Percentiles rank a stretch among this genome's conserved stretches.
Conservation (phyloP, 92 coral and sea anemone species). For the Bergia sp. region DNA sequence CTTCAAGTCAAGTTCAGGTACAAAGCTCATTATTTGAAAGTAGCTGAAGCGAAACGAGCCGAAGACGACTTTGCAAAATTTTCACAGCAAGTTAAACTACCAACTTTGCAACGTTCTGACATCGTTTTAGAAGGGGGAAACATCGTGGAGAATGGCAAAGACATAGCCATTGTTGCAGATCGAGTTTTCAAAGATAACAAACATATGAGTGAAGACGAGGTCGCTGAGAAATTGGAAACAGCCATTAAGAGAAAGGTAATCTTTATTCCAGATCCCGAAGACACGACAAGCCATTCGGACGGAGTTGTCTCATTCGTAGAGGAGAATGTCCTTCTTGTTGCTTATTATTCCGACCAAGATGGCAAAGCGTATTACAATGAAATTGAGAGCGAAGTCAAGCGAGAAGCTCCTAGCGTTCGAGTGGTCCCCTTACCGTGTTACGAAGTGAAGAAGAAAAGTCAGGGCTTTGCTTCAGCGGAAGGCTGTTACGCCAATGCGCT, state of each 20-base stretch:
- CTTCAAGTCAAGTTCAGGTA: constrained; percentile 62
- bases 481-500: constrained; percentile 66
- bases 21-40: constrained; percentile 61
- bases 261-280: constrained; percentile 63
- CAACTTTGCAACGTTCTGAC: constrained; percentile 44
- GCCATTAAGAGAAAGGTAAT: constrained; percentile 54
- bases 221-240: constrained; percentile 43
- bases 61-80: constrained; percentile 50
- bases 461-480: constrained; percentile 57
- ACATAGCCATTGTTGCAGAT: constrained; percentile 62
- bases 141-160: constrained; percentile 70
- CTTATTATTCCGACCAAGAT: constrained; percentile 41
- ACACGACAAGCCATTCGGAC: constrained; percentile 70
- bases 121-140: constrained; percentile 72
- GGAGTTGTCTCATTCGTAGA: constrained; percentile 68
- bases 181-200: constrained; percentile 63
- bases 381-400: constrained; percentile 46
- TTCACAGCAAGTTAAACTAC: constrained; percentile 60
- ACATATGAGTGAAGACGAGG: constrained; percentile 37
- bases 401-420: constrained; percentile 44
- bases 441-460: constrained; percentile 49
- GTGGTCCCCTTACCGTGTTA: constrained; percentile 62
- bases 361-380: constrained; percentile 54
- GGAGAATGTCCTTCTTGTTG: constrained; percentile 55
- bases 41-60: constrained; percentile 50